Evolutionary conservation across 53 echinoderm and acorn worm species (phyloP).

Genomic region (Stichopus horrens): DNA sequence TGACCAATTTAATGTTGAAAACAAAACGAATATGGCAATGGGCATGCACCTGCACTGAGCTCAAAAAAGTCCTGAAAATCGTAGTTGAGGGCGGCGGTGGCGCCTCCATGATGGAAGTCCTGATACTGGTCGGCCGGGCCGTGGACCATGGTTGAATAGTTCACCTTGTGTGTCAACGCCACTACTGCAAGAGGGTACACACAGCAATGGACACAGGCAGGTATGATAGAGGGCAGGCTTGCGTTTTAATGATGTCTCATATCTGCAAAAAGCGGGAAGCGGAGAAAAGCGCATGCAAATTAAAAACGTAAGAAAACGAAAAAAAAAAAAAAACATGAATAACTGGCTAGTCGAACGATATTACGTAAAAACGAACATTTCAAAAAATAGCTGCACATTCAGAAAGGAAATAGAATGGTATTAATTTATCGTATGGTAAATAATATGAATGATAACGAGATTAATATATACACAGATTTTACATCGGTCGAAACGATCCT

Average conservation of each 20-base stretch:
- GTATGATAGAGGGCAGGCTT: constrained; percentile 43
- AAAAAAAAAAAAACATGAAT: constrained; percentile 29
- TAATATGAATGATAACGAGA: too few relatives aligned
- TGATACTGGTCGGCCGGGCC: constrained; percentile 35
- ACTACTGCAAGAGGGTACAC: constrained; percentile 26
- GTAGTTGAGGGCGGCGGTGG: constrained; percentile 34
- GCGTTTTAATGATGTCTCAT: constrained; percentile 35
- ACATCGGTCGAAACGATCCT: too few relatives aligned
- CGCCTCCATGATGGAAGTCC: constrained; percentile 28
- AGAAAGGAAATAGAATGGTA: not conserved
- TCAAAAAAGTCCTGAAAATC: constrained; percentile 37
- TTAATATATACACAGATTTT: too few relatives aligned
- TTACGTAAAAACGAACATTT: not conserved
- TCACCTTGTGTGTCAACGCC: constrained; percentile 25
- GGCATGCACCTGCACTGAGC: constrained; percentile 44
- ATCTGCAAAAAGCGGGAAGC: constrained; percentile 54
- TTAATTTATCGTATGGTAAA: too few relatives aligned
- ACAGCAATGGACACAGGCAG: constrained; percentile 42
- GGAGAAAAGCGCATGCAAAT: constrained; percentile 53
- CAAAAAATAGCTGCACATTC: not conserved
- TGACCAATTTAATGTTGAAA: not conserved
- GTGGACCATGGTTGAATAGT: constrained; percentile 31
- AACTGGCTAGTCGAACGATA: constrained; percentile 1
- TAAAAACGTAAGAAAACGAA: constrained; percentile 36
- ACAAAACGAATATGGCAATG: constrained; percentile 35